Conservation (phyloP, 2,113 vertebrate genomes). For the Upupa epops region DNA sequence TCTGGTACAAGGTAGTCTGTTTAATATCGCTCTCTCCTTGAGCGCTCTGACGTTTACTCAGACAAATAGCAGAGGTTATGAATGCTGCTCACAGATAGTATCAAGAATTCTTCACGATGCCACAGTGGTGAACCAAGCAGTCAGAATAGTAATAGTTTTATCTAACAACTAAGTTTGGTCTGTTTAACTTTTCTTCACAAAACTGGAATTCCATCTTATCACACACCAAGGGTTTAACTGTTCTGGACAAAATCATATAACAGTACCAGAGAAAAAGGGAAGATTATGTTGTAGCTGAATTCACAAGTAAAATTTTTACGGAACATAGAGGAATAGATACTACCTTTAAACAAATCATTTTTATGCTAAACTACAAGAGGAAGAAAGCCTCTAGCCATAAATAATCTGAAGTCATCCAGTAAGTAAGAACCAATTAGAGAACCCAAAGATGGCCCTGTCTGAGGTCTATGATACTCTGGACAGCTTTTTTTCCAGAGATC, state of each 20-base stretch:
- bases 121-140: slow-evolving; percentile 72
- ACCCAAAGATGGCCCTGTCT: background rate
- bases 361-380: background rate
- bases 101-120: slow-evolving; percentile 80
- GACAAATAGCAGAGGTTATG: slow-evolving; percentile 84
- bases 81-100: slow-evolving; percentile 80
- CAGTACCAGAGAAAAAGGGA: slow-evolving; percentile 69
- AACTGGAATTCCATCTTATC: slow-evolving; percentile 80
- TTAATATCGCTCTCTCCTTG: slow-evolving; percentile 84
- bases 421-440: background rate
- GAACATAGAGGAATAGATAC: slow-evolving; percentile 28
- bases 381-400: background rate
- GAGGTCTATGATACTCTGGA: background rate
- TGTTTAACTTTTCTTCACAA: slow-evolving; percentile 80
- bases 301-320: slow-evolving; percentile 55
- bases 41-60: slow-evolving; percentile 79
- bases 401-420: background rate
- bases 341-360: background rate
- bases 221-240: slow-evolving; percentile 73
- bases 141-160: slow-evolving; percentile 74
- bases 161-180: slow-evolving; percentile 78
- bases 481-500: background rate
- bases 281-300: slow-evolving; percentile 64
- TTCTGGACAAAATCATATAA: slow-evolving; percentile 81
- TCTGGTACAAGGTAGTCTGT: slow-evolving; percentile 79